These are phyloP conservation scores for Drosophila dives DNA, from an alignment of 2,888 invertebrate species.

Conservation along the genomic window DNA sequence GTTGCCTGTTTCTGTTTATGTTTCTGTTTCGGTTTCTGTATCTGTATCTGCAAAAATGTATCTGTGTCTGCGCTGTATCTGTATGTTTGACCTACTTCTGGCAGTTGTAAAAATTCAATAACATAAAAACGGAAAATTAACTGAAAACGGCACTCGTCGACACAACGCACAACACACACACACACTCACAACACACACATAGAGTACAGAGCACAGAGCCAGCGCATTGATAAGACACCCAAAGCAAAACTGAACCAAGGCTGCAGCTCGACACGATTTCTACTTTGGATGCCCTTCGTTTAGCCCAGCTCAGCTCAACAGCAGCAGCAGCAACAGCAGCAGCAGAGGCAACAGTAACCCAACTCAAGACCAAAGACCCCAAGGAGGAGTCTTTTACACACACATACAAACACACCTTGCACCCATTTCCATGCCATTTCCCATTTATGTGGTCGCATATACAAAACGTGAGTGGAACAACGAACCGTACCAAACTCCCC, in stretches of 20 bases:
- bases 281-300: conserved; percentile 69
- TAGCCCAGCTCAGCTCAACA: conserved; percentile 6
- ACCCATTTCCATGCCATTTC: conserved; percentile 73
- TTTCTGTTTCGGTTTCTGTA: neutral
- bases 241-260: conserved; percentile 39
- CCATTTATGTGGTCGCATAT: conserved; percentile 68
- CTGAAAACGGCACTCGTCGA: conserved; percentile 66
- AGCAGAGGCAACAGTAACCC: conserved; percentile 22
- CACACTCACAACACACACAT: neutral
- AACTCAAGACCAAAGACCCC: conserved; percentile 45
- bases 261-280: conserved; percentile 65
- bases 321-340: conserved; percentile 5
- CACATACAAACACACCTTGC: conserved; percentile 34
- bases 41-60: conserved; percentile 1
- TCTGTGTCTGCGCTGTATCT: conserved; percentile 23
- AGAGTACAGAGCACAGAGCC: neutral
- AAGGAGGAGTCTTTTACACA: conserved; percentile 44
- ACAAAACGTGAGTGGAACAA: conserved; percentile 56
- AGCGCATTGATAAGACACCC: conserved; percentile 67
- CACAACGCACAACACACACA: conserved; percentile 16
- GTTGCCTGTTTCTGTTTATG: neutral
- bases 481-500: neutral
- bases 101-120: conserved; percentile 76
- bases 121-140: conserved; percentile 70
- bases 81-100: conserved; percentile 71